phyloP scores from a whole-genome alignment of 2,888 invertebrate genomes.

The Coenonympha arcania region DNA sequence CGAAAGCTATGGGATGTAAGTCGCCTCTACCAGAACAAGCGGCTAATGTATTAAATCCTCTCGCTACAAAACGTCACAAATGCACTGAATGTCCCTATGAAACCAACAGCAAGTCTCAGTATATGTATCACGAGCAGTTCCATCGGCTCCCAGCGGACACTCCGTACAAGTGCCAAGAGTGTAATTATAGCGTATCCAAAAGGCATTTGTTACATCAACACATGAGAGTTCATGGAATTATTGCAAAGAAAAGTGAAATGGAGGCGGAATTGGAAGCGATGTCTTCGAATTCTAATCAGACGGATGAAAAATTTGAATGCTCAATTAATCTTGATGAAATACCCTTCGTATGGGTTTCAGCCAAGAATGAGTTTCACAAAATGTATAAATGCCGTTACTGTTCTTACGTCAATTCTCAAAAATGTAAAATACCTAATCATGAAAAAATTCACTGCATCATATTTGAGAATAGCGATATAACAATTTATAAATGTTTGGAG shows the following conservation, averaged over 20 bases:
- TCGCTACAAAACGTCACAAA: constrained; percentile 77
- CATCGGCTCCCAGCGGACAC: constrained; percentile 80
- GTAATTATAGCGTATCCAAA: constrained; percentile 87
- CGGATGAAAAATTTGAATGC: constrained; percentile 37
- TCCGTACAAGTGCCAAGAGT: constrained; percentile 85
- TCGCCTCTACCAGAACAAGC: constrained; percentile 43
- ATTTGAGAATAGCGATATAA: constrained; percentile 69
- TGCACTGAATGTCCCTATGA: constrained; percentile 89
- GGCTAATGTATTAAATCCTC: constrained; percentile 36
- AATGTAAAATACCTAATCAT: constrained; percentile 86
- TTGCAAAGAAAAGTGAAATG: constrained; percentile 58
- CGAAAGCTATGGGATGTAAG: constrained; percentile 60
- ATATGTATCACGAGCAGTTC: constrained; percentile 89
- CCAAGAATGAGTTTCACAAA: constrained; percentile 81
- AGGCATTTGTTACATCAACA: constrained; percentile 88
- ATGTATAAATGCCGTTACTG: constrained; percentile 90
- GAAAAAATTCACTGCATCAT: constrained; percentile 82
- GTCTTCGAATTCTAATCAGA: constrained; percentile 35
- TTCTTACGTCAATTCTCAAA: constrained; percentile 86
- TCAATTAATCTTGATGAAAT: constrained; percentile 74
- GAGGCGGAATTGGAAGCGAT: constrained; percentile 59
- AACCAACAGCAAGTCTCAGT: constrained; percentile 89
- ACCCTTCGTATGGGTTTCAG: constrained; percentile 84
- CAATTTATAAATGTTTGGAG: constrained; percentile 79
- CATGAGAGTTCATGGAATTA: constrained; percentile 81